These are phyloP conservation scores for Hydractinia echinata DNA, from an alignment of 30 jellyfish, hydroid and myxozoan genomes.

Conservation along the genomic window DNA sequence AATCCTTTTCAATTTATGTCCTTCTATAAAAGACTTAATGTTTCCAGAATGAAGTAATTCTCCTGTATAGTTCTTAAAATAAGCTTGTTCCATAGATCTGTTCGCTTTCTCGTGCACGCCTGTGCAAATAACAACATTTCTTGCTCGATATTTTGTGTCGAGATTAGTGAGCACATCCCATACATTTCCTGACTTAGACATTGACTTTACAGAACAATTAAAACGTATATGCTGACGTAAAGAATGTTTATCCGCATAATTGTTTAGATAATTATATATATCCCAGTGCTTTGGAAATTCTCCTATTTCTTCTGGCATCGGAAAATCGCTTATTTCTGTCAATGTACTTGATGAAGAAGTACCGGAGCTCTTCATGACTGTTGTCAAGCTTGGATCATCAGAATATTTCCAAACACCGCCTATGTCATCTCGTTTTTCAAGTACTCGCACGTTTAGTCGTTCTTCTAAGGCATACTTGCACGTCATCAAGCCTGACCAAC, in stretches of 20 bases:
- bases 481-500: constrained; percentile 87
- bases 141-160: constrained; percentile 42
- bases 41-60: constrained; percentile 70
- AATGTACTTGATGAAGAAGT: constrained; percentile 76
- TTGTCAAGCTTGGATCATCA: constrained; percentile 47
- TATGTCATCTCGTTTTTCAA: constrained; percentile 57
- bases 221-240: constrained; percentile 45
- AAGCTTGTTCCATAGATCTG: constrained; percentile 16
- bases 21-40: constrained; percentile 45
- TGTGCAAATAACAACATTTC: constrained; percentile 65
- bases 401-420: constrained; percentile 92
- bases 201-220: constrained; percentile 50
- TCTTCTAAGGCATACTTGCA: constrained; percentile 79
- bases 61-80: constrained; percentile 50
- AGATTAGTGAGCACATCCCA: constrained; percentile 49
- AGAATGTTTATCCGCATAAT: constrained; percentile 37
- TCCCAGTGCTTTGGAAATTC: constrained; percentile 81
- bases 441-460: constrained; percentile 45
- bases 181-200: constrained; percentile 17
- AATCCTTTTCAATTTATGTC: constrained; percentile 46
- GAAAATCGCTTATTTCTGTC: constrained; percentile 91
- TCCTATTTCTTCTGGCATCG: constrained; percentile 79
- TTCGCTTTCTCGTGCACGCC: constrained; percentile 82
- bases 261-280: constrained; percentile 42
- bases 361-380: constrained; percentile 74